Evolutionary conservation across 2,888 invertebrate species (phyloP), one percentile per base, ranked within the genome.

Genomic region (Ophion ellenae): DNA sequence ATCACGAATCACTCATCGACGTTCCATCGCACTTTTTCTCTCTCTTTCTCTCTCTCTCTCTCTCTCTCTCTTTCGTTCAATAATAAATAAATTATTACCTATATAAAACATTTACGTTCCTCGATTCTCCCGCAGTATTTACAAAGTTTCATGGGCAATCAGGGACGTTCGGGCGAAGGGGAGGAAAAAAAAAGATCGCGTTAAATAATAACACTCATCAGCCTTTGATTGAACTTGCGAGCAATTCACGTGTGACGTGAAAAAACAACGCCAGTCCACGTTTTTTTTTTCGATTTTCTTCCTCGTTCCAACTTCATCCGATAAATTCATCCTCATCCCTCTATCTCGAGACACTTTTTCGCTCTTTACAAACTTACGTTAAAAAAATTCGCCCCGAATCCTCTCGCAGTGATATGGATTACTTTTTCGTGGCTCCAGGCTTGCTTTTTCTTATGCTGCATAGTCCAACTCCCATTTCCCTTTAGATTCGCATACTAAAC

Each of bases 41-140:
- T 47, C 11, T 75, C 82, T 67, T 32, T 14, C 77, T n/a, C n/a
- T n/a, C n/a, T n/a, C n/a, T n/a, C n/a, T 28, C 53, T 17, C 53
- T 63, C 20, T 59, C 69, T 64, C 57, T 71, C 70, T 67, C 71
- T 73, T 66, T 87, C 77, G 88, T 89, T 89, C 85, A 88, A 90
- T 91, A 93, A 93, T 93, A 93, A 93, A 93, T 93, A 93, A 93
- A 91, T 92, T 92, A 92, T 90, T 89, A 90, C 88, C 92, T 93
- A 93, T 90, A 91, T 90, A 91, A 92, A 93, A 93, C 91, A 92
- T 90, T 91, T 87, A 90, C 84, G 84, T 89, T 90, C 87, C 87
- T 86, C 89, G 69, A 88, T 87, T 74, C 84, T 90, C 86, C 84
- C 89, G 87, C 86, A 87, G 88, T 93, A 93, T 93, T 91, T 93